phyloP scores from a whole-genome alignment of 2,797 vertebrate genomes.

The Chrosomus eos region DNA sequence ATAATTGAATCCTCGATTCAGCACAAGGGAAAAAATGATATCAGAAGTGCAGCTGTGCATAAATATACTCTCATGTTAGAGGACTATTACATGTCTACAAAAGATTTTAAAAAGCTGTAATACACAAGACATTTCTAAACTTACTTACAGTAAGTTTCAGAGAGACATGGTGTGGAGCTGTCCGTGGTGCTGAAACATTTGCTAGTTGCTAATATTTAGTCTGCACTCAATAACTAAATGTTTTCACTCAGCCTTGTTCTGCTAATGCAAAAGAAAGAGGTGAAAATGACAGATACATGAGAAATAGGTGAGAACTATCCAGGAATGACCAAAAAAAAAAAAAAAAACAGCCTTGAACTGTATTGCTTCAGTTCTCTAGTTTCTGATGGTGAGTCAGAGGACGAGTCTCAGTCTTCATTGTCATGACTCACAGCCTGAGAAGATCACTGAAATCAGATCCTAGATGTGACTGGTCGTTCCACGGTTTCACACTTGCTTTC shows the following conservation, averaged over 20 bases:
- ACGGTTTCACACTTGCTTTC: conserved; percentile 51
- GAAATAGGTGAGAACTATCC: neutral
- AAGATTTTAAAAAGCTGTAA: neutral
- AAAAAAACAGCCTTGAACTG: neutral
- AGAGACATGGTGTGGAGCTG: conserved; percentile 24
- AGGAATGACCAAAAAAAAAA: neutral
- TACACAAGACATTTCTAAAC: neutral
- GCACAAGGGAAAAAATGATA: too few species aligned
- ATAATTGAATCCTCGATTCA: neutral
- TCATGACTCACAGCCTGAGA: conserved; percentile 13
- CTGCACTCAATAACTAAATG: neutral
- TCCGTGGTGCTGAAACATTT: conserved; percentile 64
- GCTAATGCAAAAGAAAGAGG: neutral
- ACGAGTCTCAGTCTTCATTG: neutral
- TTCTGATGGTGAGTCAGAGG: neutral
- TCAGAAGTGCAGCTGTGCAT: neutral
- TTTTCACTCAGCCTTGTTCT: neutral
- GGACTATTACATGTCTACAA: neutral
- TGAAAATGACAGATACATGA: neutral
- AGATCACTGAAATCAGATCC: conserved; percentile 46
- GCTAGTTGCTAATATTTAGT: neutral
- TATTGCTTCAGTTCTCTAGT: neutral
- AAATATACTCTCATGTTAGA: neutral
- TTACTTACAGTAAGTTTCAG: neutral
- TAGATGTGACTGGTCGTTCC: conserved; percentile 27